Base-by-base conservation (phyloP, 2,888 invertebrate species). In the Calliopum simillimum region DNA sequence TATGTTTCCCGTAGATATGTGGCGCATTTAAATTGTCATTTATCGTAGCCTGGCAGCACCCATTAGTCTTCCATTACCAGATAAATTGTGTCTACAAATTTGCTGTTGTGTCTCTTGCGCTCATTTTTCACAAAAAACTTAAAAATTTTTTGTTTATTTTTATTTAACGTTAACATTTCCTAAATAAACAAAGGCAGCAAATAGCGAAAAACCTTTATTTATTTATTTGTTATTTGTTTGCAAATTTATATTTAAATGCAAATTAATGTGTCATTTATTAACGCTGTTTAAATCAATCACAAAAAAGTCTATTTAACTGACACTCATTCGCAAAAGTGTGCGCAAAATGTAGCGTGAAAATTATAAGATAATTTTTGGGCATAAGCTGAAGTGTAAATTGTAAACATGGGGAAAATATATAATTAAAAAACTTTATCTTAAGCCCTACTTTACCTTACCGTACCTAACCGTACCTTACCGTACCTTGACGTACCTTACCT, bases 201-300 rank as follows among this genome's bases (percentile, higher is more conserved):
- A 23, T 56, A 56, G 58, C 58, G 33, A 33, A 8, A 33, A 33
- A 33, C 56, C 14, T 25, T 25, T 58, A 33, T 41, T 58, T n/a
- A n/a, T n/a, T 58, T 33, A 25, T 58, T 33, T 12, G 25, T 23
- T 56, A 67, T 56, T 49, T 23, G 43, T 13, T 1, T 44, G 13
- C 16, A 63, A 55, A 69, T 74, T 46, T 72, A 75, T 74, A 78
- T 81, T 80, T 77, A 77, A 80, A 81, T 82, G 81, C 82, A 81
- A 81, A 81, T 81, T 82, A 82, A 80, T 80, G 78, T 77, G 82
- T 81, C 82, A 79, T 79, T 82, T 80, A 79, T 78, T 78, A 78
- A 69, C 75, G 69, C 71, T 59, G 68, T 68, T 74, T 69, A 76
- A 76, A 81, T 82, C 78, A 74, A 81, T 81, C 80, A 81, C 77